A percentile compares a stretch with the other conserved stretches of the same genome.
Conservation (phyloP, 53 echinoderm and acorn worm species). For the Stichopus horrens region DNA sequence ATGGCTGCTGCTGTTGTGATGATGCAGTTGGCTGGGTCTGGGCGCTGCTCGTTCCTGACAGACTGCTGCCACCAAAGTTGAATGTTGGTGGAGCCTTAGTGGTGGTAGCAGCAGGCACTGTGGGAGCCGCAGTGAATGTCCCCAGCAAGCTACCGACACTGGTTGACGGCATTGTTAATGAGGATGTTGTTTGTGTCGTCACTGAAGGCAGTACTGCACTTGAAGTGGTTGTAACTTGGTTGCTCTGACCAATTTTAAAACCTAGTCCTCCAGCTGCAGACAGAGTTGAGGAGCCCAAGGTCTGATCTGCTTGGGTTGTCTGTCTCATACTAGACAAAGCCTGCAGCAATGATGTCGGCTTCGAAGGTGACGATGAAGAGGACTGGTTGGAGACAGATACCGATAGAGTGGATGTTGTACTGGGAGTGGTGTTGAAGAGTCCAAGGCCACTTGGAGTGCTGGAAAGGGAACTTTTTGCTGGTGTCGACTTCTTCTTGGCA, state of each 20-base stretch:
- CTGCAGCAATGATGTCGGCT: constrained; percentile 24
- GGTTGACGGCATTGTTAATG: neutral
- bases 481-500: neutral
- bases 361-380: constrained; percentile 1
- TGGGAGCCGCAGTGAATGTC: neutral
- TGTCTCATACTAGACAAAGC: constrained; percentile 28
- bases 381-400: neutral
- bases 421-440: neutral
- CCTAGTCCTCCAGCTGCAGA: constrained; percentile 13
- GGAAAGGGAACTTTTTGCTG: neutral
- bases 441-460: constrained; percentile 1
- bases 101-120: neutral
- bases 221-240: neutral
- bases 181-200: neutral
- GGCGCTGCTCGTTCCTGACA: neutral
- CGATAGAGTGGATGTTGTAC: neutral
- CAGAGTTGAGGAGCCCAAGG: neutral
- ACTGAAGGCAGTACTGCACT: neutral
- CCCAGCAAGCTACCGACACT: neutral
- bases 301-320: constrained; percentile 9
- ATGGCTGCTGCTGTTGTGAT: neutral
- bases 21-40: neutral
- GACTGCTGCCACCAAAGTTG: constrained; percentile 23
- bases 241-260: neutral
- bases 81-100: neutral